Evolutionary conservation across 2,797 vertebrate species (phyloP).

Genomic region (Myripristis jacobus): DNA sequence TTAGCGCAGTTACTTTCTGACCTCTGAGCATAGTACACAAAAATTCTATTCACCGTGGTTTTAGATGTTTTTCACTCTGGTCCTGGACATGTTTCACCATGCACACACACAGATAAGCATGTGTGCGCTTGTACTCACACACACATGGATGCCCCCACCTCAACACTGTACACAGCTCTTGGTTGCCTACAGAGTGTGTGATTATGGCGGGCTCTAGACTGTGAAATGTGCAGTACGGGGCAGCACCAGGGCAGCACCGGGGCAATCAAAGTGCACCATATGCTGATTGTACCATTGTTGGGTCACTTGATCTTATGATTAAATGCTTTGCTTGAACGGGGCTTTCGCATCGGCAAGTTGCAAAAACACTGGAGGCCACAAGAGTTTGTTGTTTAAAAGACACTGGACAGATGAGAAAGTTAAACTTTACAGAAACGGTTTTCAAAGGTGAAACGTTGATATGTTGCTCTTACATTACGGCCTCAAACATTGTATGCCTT

Average conservation of each 20-base stretch:
- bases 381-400: background rate
- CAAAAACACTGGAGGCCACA: background rate
- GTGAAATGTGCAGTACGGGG: constrained; percentile 13
- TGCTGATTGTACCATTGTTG: background rate
- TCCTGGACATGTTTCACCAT: constrained; percentile 24
- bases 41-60: background rate
- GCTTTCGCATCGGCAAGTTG: background rate
- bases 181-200: constrained; percentile 28
- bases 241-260: background rate
- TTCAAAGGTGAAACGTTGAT: background rate
- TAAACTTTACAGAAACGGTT: background rate
- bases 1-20: constrained; percentile 13
- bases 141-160: constrained; percentile 16
- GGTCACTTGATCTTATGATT: constrained; percentile 29
- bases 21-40: background rate
- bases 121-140: constrained; percentile 13
- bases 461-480: background rate
- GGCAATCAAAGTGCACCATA: background rate
- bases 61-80: constrained; percentile 9
- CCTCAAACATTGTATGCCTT: background rate
- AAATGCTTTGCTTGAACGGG: constrained; percentile 1
- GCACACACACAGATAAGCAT: constrained; percentile 35
- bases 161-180: background rate
- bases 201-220: constrained; percentile 28
- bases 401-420: no score